Conservation (phyloP, 2,797 vertebrate genomes). For the Knipowitschia caucasica region DNA sequence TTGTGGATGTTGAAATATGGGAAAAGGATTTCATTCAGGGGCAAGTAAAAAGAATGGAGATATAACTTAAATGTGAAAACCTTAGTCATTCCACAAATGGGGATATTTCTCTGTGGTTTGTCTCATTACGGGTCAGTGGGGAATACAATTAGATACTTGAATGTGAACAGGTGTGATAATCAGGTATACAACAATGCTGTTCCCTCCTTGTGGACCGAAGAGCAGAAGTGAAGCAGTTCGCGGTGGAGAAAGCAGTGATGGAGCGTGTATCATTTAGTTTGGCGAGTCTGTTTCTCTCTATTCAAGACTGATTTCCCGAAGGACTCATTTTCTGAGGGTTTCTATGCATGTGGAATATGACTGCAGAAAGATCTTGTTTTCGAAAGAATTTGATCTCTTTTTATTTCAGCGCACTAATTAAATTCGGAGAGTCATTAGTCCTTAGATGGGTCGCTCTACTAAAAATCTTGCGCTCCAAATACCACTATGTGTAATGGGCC, state of each 20-base stretch:
- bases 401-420: not conserved
- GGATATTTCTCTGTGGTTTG: too few species aligned
- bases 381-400: not conserved
- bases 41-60: too few species aligned
- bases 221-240: slow-evolving; percentile 15
- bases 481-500: not conserved
- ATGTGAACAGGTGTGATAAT: not conserved
- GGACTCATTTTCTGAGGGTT: slow-evolving; percentile 25
- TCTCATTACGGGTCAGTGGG: too few species aligned
- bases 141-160: too few species aligned
- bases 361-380: slow-evolving; percentile 5
- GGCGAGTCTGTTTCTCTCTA: slow-evolving; percentile 32
- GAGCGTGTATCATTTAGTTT: slow-evolving; percentile 25
- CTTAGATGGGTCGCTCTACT: not conserved
- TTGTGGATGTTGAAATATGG: too few species aligned
- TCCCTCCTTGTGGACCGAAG: slow-evolving; percentile 9
- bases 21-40: too few species aligned
- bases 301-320: slow-evolving; percentile 45
- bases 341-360: slow-evolving; percentile 3
- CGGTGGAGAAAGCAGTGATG: slow-evolving; percentile 13
- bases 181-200: slow-evolving; percentile 25
- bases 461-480: not conserved
- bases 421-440: not conserved
- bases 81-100: too few species aligned
- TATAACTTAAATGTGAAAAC: too few species aligned